phyloP scores from a whole-genome alignment of 2,113 vertebrate species.

The Pangasianodon hypophthalmus region DNA sequence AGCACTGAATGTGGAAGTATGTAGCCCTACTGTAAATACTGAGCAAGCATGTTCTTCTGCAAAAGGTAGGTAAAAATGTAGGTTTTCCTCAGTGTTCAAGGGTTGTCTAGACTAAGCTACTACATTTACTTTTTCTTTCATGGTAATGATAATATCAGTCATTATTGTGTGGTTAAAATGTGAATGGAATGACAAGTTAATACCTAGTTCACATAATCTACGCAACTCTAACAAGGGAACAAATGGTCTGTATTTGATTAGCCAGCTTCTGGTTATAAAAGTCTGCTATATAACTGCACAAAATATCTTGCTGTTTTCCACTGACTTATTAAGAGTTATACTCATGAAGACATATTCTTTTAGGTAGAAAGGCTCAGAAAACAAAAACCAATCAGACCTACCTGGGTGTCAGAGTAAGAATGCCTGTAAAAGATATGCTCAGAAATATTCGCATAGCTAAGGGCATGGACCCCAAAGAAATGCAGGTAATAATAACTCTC shows the following conservation, averaged over 20 bases:
- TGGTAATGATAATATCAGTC: not conserved
- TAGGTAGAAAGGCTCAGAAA: slow-evolving; percentile 61
- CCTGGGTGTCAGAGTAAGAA: slow-evolving; percentile 83
- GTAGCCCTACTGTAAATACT: not conserved
- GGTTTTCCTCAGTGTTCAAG: not conserved
- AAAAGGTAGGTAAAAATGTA: slow-evolving; percentile 41
- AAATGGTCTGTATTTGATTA: not conserved
- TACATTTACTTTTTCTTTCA: not conserved
- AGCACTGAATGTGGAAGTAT: accelerated
- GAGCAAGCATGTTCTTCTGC: not conserved
- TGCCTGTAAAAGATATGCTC: slow-evolving; percentile 83
- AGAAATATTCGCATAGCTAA: slow-evolving; percentile 74
- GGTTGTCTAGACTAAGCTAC: not conserved
- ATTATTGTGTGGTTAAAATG: not conserved
- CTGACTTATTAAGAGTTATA: not conserved
- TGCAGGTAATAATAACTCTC: slow-evolving; percentile 68
- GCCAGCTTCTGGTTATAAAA: not conserved
- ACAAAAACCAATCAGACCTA: slow-evolving; percentile 71
- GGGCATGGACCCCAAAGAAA: slow-evolving; percentile 62
- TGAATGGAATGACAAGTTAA: not conserved
- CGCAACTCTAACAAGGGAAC: not conserved
- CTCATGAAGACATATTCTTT: not conserved
- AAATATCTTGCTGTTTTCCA: not conserved
- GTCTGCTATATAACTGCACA: not conserved
- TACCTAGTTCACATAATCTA: not conserved